These are phyloP conservation scores for Neelides folsomi DNA, from an alignment of 2,888 invertebrate species.

Conservation along the genomic window DNA sequence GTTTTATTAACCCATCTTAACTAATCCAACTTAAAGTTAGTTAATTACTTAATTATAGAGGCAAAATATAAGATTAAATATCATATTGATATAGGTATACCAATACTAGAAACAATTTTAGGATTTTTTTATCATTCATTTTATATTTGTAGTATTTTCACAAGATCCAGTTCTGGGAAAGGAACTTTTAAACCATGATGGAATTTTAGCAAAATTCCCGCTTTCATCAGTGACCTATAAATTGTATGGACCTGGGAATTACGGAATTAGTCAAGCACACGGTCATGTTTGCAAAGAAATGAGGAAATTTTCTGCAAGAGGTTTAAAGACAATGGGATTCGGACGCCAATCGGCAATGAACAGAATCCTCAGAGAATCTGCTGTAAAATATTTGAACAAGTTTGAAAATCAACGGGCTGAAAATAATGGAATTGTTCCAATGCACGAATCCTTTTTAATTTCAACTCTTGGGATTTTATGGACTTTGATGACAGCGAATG, in stretches of 20 bases:
- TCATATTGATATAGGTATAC: too few relatives aligned
- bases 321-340: slow-evolving; percentile 6
- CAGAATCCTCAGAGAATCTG: background rate
- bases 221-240: slow-evolving; percentile 3
- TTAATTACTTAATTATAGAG: too few relatives aligned
- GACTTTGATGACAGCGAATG: slow-evolving; percentile 5
- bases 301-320: slow-evolving; percentile 5
- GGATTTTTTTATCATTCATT: background rate
- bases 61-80: too few relatives aligned
- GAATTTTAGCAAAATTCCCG: slow-evolving; percentile 4
- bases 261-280: slow-evolving; percentile 9
- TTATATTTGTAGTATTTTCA: slow-evolving; percentile 4
- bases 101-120: too few relatives aligned
- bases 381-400: slow-evolving; percentile 4
- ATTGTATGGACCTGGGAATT: slow-evolving; percentile 5
- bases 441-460: slow-evolving; percentile 9
- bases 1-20: too few relatives aligned
- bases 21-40: too few relatives aligned
- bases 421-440: slow-evolving; percentile 2
- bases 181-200: slow-evolving; percentile 8
- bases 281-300: slow-evolving; percentile 9
- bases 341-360: slow-evolving; percentile 4
- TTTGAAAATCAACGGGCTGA: slow-evolving; percentile 3
- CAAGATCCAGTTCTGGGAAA: slow-evolving; percentile 6
- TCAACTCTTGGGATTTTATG: slow-evolving; percentile 6